Conservation (phyloP, 2,113 vertebrate genomes). For the Lepus timidus region DNA sequence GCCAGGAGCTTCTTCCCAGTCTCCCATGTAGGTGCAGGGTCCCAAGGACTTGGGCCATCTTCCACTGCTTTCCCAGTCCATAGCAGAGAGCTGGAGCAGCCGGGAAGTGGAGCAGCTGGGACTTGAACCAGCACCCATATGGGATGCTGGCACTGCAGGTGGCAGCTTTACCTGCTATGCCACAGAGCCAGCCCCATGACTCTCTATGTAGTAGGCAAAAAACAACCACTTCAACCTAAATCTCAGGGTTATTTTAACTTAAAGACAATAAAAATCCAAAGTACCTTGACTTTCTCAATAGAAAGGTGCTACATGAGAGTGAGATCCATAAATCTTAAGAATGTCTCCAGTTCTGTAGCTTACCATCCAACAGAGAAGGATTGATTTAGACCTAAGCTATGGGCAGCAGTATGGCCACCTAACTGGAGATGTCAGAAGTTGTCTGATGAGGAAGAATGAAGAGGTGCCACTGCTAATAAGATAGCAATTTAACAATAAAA, state of each 20-base stretch:
- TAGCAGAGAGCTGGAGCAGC: too few species aligned
- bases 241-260: conserved; percentile 52
- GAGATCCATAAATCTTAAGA: neutral
- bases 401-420: neutral
- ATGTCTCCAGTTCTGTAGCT: neutral
- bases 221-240: neutral
- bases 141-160: too few species aligned
- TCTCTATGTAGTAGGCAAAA: neutral
- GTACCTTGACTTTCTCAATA: neutral
- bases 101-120: too few species aligned
- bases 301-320: neutral
- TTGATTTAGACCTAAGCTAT: neutral
- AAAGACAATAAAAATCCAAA: conserved; percentile 9
- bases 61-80: too few species aligned
- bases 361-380: neutral
- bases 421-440: neutral
- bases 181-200: too few species aligned
- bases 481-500: neutral
- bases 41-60: too few species aligned
- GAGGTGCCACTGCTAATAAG: neutral
- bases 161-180: too few species aligned
- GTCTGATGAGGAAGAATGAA: neutral
- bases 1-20: too few species aligned
- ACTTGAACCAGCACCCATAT: too few species aligned
- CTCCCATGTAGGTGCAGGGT: too few species aligned